These are phyloP conservation scores for Coenobita brevimanus DNA, from an alignment of 1,140 invertebrate species.

Conservation along the genomic window DNA sequence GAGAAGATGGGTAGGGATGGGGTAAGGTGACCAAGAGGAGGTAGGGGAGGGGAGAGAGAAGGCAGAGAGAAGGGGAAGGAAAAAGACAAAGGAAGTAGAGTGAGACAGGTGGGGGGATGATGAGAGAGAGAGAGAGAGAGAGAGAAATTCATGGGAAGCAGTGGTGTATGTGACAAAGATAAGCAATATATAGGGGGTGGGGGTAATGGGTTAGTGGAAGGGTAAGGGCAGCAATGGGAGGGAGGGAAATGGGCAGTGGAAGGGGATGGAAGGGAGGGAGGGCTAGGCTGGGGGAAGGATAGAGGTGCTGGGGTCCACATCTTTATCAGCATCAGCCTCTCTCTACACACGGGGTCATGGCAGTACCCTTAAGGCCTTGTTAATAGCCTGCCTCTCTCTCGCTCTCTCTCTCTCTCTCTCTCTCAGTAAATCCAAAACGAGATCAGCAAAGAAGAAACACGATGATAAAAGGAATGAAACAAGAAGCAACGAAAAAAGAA, in stretches of 20 bases:
- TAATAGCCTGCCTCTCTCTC: too few relatives aligned
- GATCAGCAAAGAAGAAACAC: too few relatives aligned
- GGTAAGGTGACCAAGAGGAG: too few relatives aligned
- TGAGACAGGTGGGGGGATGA: background rate
- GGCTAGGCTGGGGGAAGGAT: background rate
- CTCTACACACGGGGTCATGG: too few relatives aligned
- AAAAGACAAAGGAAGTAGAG: background rate
- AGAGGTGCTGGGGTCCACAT: background rate
- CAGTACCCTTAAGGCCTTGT: too few relatives aligned
- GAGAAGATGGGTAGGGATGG: too few relatives aligned
- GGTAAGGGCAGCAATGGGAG: constrained; percentile 29
- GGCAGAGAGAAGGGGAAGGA: background rate
- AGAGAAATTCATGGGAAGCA: constrained; percentile 24
- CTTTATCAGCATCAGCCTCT: background rate
- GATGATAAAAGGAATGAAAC: too few relatives aligned
- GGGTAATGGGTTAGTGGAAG: background rate
- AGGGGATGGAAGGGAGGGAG: background rate
- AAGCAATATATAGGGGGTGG: background rate
- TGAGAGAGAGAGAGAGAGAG: constrained; percentile 40
- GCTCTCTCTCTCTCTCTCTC: too few relatives aligned
- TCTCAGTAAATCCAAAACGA: too few relatives aligned
- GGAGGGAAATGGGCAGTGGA: constrained; percentile 8
- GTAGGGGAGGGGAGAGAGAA: background rate
- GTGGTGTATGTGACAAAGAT: constrained; percentile 12
- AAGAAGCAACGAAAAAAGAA: too few relatives aligned